Evolutionary conservation across 2,113 vertebrate species (phyloP).

Genomic region (Pseudopodoces humilis): DNA sequence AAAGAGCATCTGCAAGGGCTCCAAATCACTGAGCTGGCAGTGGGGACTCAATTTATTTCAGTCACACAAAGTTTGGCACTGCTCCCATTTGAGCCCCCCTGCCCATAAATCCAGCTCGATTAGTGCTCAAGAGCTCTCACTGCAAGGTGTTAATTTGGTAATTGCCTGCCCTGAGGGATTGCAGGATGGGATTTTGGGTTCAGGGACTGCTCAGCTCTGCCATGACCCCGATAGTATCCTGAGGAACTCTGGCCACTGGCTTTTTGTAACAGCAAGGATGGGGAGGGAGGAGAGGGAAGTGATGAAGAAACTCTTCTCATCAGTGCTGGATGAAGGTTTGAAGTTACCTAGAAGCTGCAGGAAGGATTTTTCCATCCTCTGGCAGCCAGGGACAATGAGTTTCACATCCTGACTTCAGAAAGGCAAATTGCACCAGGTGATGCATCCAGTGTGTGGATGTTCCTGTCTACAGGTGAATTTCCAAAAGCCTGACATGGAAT

Average conservation of each 20-base stretch:
- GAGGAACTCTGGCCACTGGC: neutral
- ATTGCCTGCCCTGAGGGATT: neutral
- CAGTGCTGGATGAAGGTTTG: neutral
- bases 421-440: neutral
- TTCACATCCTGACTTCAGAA: neutral
- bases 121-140: fast-evolving
- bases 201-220: neutral
- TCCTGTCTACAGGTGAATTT: neutral
- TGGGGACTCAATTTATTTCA: neutral
- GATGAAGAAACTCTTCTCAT: neutral
- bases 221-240: fast-evolving
- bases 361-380: neutral
- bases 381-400: neutral
- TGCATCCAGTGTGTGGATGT: neutral
- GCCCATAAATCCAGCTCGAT: neutral
- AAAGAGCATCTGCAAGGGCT: neutral
- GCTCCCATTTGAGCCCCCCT: neutral
- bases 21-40: neutral
- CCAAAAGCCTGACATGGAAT: neutral
- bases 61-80: neutral
- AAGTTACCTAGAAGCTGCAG: neutral
- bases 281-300: neutral
- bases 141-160: neutral
- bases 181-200: neutral
- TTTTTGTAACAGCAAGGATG: fast-evolving